A percentile compares a stretch with the other conserved stretches of the same genome.
Evolutionary conservation across 1,140 invertebrate species (phyloP).

Genomic region (Akabosia matsudoensis): DNA sequence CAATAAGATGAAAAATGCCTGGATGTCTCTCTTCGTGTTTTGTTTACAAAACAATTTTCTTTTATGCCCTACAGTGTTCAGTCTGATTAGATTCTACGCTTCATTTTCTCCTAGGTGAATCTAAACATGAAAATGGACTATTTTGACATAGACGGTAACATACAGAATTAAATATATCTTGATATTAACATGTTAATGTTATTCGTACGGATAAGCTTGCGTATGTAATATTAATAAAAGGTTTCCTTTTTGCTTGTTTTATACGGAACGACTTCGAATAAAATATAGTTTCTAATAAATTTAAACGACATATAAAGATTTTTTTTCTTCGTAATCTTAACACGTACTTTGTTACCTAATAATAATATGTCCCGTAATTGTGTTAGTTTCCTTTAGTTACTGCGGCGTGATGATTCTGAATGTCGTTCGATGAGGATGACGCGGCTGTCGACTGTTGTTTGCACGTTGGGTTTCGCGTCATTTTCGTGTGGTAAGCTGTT

Average conservation of each 20-base stretch:
- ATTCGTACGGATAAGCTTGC: neutral
- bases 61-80: neutral
- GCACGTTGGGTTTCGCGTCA: neutral
- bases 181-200: neutral
- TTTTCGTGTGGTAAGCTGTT: too few relatives aligned
- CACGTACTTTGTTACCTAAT: neutral
- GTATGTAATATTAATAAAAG: neutral
- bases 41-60: neutral
- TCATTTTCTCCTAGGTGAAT: neutral
- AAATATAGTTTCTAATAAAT: neutral
- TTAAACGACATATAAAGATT: neutral
- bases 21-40: neutral
- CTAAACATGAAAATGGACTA: conserved; percentile 8
- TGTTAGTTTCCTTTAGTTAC: neutral
- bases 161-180: conserved; percentile 18
- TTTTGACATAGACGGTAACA: conserved; percentile 17
- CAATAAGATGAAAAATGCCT: neutral
- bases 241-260: neutral
- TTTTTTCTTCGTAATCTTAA: neutral
- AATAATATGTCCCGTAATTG: neutral
- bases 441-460: neutral
- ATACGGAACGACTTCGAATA: neutral
- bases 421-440: neutral
- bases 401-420: neutral
- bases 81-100: conserved; percentile 12